These are phyloP conservation scores for Phylloscopus whistleri DNA, from an alignment of 2,113 vertebrate genomes.

Conservation along the genomic window DNA sequence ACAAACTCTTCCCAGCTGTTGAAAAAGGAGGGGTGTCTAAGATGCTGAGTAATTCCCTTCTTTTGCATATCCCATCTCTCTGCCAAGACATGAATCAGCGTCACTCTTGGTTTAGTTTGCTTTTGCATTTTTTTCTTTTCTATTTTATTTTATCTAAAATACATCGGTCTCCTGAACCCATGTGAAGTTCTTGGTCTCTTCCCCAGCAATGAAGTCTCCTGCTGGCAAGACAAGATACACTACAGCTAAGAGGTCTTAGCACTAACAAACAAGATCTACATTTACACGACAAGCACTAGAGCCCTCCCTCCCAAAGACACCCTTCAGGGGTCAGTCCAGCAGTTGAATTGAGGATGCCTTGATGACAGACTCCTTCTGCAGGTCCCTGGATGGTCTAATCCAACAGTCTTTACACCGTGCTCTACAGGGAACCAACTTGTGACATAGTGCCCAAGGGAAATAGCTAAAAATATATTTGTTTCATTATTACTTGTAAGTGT, in stretches of 20 bases:
- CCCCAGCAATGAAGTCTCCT: background rate
- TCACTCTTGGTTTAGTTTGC: background rate
- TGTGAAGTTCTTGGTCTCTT: background rate
- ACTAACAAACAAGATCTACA: background rate
- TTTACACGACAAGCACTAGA: background rate
- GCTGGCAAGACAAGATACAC: background rate
- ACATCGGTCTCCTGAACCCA: background rate
- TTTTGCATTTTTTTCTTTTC: background rate
- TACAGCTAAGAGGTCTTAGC: background rate
- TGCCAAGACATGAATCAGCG: background rate
- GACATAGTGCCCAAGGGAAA: background rate
- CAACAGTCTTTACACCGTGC: background rate
- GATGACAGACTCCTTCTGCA: background rate
- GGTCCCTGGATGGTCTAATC: background rate
- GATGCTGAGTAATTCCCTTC: background rate
- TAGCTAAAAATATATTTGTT: constrained; percentile 11
- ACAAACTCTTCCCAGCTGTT: background rate
- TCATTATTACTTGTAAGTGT: background rate
- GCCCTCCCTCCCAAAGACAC: background rate
- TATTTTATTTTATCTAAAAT: background rate
- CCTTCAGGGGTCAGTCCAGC: background rate
- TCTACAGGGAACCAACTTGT: background rate
- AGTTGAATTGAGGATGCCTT: background rate
- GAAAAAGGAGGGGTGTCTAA: background rate
- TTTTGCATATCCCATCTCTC: background rate